Evolutionary conservation across 2,888 invertebrate species (phyloP), one percentile per base, ranked within the genome.

Genomic region (Coelogynopora nodosa): DNA sequence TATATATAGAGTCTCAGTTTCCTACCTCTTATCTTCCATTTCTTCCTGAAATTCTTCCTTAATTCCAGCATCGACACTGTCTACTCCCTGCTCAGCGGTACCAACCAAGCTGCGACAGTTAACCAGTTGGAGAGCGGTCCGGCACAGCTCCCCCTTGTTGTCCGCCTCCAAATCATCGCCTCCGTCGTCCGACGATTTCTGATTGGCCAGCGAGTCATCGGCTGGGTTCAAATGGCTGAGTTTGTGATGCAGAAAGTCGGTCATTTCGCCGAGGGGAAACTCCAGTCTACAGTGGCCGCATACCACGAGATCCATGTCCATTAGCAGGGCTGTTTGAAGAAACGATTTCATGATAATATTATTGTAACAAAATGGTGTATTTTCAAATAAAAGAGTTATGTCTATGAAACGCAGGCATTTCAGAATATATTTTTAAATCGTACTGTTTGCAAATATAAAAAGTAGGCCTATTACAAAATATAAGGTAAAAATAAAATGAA

Each of bases 201-300:
- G n/a, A n/a, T 10, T 5, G 5, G 18, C 49, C 49, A 18, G 49
- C 49, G 49, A 49, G 23, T 74, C 27, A 2, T 2, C 5, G 23
- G 2, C 23, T 5, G 74, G 74, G 23, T 23, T 31, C 10, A 82
- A 29, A 29, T 82, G 82, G 2, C 82, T 30, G 1, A 82, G 30
- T 23, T 82, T 82, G 82, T 82, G 82, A 5, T 82, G 30, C 5
- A 82, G 82, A 23, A 82, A 82, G 30, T 82, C 30, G 30, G 82
- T 82, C 30, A 82, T 30, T 82, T 30, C 82, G 23, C 31, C 82
- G 82, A 82, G 30, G 1, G 82, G 82, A 82, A 82, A 82, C 82
- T 82, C 82, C 1, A 31, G 82, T 18, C 31, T 2, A 27, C 82
- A 82, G 31, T 82, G 82, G 27, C 82, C 82, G 26, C 82, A 82